Evolutionary conservation across 2,888 invertebrate genomes (phyloP), one percentile per base, ranked within the genome.

Genomic region (Lysandra coridon): DNA sequence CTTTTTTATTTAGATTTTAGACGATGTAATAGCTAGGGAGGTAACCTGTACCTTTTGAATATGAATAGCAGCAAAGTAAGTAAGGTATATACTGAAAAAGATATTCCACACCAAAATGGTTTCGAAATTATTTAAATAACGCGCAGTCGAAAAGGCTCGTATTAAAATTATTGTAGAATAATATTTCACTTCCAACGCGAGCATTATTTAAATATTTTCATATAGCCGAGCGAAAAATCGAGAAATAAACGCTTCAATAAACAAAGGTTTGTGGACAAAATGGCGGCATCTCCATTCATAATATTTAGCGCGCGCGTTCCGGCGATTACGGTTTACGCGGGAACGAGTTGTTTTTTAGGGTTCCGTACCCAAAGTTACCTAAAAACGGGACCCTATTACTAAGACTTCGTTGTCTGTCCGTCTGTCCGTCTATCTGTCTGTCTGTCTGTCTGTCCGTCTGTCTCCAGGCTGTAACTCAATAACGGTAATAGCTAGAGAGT

Each of bases 311-410:
- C 85, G 76, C 86, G 87, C 82, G 87, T 90, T 88, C 87, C 89
- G 87, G 82, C 87, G 89, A 90, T 90, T 90, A 90, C 87, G 85
- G 87, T 88, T 88, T 89, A 87, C 86, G 88, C 87, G 87, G 88
- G 85, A 87, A 87, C 84, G 30, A 30, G 77, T 87, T 85, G 88
- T 90, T 90, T 91, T 23, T 23, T 23, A 23, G 23, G 23, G 23
- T 23, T 23, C 23, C 23, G 23, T 23, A 23, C 23, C 23, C 23
- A 23, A 23, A 23, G 23, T 23, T 23, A 23, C 23, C 23, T 23
- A 23, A 23, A 23, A 23, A 23, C 23, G 23, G 23, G 23, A 23
- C 23, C 23, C 23, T 23, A 23, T 23, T 23, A 23, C 23, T 23
- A 23, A 23, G 23, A 23, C 23, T 23, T 23, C 23, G 23, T 23